Percentiles rank a stretch among this genome's conserved stretches.
Evolutionary conservation across 2,113 vertebrate genomes (phyloP).

Genomic region (Lepus americanus): DNA sequence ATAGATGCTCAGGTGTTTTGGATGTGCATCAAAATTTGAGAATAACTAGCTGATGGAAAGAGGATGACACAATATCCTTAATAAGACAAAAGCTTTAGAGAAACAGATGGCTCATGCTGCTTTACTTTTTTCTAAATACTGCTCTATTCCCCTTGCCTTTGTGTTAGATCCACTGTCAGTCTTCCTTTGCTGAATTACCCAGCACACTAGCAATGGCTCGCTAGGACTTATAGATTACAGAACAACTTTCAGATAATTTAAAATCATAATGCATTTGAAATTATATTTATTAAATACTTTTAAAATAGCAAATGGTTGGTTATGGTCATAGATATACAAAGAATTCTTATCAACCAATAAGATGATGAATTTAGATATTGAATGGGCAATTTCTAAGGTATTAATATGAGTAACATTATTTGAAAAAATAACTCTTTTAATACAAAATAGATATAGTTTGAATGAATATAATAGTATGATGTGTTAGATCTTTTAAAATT

Average conservation of each 20-base stretch:
- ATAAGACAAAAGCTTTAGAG: conserved; percentile 50
- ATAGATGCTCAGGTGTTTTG: conserved; percentile 15
- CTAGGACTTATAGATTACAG: not conserved
- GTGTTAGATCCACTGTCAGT: not conserved
- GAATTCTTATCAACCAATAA: not conserved
- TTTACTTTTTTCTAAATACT: not conserved
- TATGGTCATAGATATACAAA: not conserved
- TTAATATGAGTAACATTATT: not conserved
- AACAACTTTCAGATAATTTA: not conserved
- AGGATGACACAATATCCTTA: not conserved
- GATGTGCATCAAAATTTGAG: not conserved
- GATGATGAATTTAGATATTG: not conserved
- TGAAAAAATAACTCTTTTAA: not conserved
- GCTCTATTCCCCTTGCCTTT: not conserved
- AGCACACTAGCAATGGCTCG: not conserved
- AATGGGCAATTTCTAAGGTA: not conserved
- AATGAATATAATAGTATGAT: not conserved
- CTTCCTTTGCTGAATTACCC: conserved; percentile 40
- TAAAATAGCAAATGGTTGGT: not conserved
- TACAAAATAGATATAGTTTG: conserved; percentile 4
- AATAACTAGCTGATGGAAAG: not conserved
- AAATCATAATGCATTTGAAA: conserved; percentile 6
- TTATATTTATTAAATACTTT: not conserved
- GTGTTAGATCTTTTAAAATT: not conserved
- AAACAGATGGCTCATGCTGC: not conserved